A percentile compares a stretch with the other conserved stretches of the same genome.
Conservation (phyloP, 2,113 vertebrate species). For the Notiomystis cincta region DNA sequence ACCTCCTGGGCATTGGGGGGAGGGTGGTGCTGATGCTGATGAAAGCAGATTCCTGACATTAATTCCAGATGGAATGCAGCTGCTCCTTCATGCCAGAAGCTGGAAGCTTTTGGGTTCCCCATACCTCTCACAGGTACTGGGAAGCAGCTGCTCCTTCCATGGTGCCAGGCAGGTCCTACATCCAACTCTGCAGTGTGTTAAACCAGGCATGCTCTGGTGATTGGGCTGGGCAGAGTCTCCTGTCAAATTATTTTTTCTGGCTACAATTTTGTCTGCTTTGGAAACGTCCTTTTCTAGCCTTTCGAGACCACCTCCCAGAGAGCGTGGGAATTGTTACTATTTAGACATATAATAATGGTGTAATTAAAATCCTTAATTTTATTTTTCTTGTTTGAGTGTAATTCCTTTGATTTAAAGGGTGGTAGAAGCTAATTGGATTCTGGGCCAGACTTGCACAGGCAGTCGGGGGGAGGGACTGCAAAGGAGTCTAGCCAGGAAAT, state of each 20-base stretch:
- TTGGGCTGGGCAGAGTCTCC: background rate
- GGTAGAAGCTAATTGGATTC: conserved; percentile 45
- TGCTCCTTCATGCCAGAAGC: background rate
- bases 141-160: background rate
- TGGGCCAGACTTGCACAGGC: background rate
- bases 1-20: background rate
- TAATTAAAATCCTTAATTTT: conserved; percentile 30
- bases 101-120: background rate
- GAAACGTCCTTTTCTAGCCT: background rate
- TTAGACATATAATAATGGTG: background rate
- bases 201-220: background rate
- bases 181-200: background rate
- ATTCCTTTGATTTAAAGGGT: conserved; percentile 28
- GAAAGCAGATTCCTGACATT: background rate
- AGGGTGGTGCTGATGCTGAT: background rate
- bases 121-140: background rate
- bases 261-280: background rate
- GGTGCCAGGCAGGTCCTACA: background rate
- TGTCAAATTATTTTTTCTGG: background rate
- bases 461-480: background rate
- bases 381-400: conserved; percentile 11
- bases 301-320: background rate
- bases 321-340: background rate
- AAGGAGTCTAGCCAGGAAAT: conserved; percentile 51
- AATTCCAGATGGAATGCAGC: background rate